phyloP scores from a whole-genome alignment of 2,888 invertebrate species.

The Tenthredo notha region DNA sequence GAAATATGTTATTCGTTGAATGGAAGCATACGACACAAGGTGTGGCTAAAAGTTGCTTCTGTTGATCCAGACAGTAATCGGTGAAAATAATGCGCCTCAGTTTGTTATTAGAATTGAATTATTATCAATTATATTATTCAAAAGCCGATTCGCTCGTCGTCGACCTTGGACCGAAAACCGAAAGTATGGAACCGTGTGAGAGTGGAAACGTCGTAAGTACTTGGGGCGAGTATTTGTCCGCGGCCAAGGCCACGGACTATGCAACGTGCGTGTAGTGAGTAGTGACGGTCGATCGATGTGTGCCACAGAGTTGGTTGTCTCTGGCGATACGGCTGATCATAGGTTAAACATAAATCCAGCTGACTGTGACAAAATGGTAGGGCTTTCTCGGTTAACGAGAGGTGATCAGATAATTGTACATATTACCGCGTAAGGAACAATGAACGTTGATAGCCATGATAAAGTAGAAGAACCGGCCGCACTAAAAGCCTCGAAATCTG shows the following conservation, averaged over 20 bases:
- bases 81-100: background rate
- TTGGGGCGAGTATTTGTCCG: background rate
- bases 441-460: slow-evolving; percentile 72
- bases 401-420: slow-evolving; percentile 62
- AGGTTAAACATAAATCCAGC: slow-evolving; percentile 64
- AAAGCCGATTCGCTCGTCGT: background rate
- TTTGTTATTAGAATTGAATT: background rate
- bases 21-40: background rate
- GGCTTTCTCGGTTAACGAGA: slow-evolving; percentile 61
- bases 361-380: slow-evolving; percentile 72
- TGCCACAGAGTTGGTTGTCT: background rate
- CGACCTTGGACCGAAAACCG: background rate
- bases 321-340: background rate
- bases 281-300: background rate
- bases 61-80: background rate
- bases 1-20: background rate
- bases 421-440: slow-evolving; percentile 65
- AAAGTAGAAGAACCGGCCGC: slow-evolving; percentile 67
- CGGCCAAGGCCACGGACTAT: background rate
- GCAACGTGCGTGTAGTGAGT: background rate
- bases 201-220: background rate
- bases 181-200: background rate
- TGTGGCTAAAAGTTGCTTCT: background rate
- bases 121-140: background rate
- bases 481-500: slow-evolving; percentile 57